Evolutionary conservation across 1,140 invertebrate genomes (phyloP).

Genomic region (Epicauta chinensis): DNA sequence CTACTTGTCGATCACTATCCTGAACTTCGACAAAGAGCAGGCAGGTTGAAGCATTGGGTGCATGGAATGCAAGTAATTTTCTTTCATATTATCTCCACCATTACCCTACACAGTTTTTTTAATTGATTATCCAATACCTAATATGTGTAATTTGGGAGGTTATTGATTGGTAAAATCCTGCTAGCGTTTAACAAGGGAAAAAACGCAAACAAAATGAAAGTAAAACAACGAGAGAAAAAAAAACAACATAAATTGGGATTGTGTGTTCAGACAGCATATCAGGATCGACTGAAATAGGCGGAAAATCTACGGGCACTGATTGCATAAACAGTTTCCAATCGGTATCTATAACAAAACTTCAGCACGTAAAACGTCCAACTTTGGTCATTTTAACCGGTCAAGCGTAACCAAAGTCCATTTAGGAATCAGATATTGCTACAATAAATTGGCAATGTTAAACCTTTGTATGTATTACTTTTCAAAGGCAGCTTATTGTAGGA

Average conservation of each 20-base stretch:
- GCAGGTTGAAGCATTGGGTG: too few species aligned
- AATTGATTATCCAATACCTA: too few species aligned
- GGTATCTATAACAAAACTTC: slow-evolving; percentile 25
- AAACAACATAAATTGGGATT: slow-evolving; percentile 1
- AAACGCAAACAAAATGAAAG: neutral
- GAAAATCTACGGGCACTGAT: slow-evolving; percentile 26
- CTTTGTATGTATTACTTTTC: slow-evolving; percentile 27
- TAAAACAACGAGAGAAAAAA: too few species aligned
- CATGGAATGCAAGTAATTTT: too few species aligned
- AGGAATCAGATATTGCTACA: slow-evolving; percentile 24
- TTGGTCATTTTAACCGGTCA: slow-evolving; percentile 23
- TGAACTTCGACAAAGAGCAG: too few species aligned
- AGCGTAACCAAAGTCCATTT: slow-evolving; percentile 26
- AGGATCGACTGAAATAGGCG: slow-evolving; percentile 24
- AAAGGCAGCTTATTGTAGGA: slow-evolving; percentile 7
- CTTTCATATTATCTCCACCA: too few species aligned
- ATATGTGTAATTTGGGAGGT: neutral
- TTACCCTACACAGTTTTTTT: too few species aligned
- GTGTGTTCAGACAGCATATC: slow-evolving; percentile 9
- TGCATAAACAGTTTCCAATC: slow-evolving; percentile 33
- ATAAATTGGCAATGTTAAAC: slow-evolving; percentile 24
- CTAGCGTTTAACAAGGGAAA: slow-evolving; percentile 3
- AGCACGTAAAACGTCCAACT: slow-evolving; percentile 25
- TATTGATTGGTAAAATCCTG: neutral
- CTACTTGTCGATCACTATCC: too few species aligned